Base-by-base conservation (phyloP, 2,797 vertebrate species). In the Eleutherodactylus coqui region DNA sequence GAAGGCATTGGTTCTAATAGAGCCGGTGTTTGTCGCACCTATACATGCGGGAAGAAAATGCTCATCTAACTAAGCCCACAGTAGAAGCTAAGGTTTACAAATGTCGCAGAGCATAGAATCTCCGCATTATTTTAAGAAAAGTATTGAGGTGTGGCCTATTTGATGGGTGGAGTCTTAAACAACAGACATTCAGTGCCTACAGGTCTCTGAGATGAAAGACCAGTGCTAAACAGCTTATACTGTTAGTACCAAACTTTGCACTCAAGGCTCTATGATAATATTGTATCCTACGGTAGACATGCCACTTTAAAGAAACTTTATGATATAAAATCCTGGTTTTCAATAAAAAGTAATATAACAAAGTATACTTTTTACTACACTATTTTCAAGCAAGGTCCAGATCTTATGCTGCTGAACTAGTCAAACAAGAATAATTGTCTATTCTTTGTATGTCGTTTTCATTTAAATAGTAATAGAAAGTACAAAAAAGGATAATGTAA, bases 391-490 rank as follows among this genome's bases (percentile, higher is more conserved):
- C 38, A 58, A 38, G n/a, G 34, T 77, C 32, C 75, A 58, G 51
- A 53, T 36, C 29, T 51, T 77, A 55, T 77, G 29, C 16, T 77
- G 47, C 49, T 53, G 32, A 53, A 24, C 75, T 58, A 55, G 75
- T 76, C 47, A 53, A 76, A 76, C 47, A 51, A 36, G 75, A 76
- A 51, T 76, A 77, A 36, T 51, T 24, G 45, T 34, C 73, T 60
- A 60, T 29, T 78, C 76, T 78, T 60, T 49, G 13, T 41, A 41
- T 79, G 77, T 79, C 53, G 47, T 79, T 43, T 43, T 81, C 43
- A 64, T 81, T 81, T 69, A 67, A 21, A 77, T 77, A 55, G 75
- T 55, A 55, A 79, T 79, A 41, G 55, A 64, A 81, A 45, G 29
- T 32, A 49, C 60, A 81, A 32, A 55, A 24, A 64, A 34, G 34